These are phyloP conservation scores for Mesembrinibis cayennensis DNA, from an alignment of 2,113 vertebrate species.

Conservation along the genomic window DNA sequence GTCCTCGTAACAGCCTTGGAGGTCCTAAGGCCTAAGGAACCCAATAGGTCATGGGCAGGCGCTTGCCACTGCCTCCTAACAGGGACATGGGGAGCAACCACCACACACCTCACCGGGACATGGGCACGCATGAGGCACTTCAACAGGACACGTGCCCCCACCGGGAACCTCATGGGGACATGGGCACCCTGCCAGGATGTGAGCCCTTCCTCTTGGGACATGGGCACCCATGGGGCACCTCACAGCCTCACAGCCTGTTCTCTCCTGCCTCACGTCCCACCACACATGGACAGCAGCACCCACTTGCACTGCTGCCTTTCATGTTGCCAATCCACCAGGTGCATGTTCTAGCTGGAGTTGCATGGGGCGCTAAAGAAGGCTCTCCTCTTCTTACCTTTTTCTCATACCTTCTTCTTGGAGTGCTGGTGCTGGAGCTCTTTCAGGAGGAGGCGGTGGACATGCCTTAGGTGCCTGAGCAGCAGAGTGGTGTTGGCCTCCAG, in stretches of 20 bases:
- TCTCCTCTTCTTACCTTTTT: neutral
- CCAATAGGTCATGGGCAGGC: neutral
- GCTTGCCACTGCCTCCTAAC: neutral
- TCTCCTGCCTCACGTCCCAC: neutral
- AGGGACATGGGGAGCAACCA: neutral
- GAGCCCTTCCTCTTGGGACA: neutral
- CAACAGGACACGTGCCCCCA: neutral
- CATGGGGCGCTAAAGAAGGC: neutral
- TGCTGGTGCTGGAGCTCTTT: neutral
- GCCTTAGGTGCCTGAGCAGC: neutral
- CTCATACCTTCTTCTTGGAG: neutral
- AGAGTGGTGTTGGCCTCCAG: neutral
- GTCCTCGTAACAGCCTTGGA: neutral
- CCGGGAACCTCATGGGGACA: neutral
- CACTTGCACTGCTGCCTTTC: neutral
- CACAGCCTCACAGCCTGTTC: neutral
- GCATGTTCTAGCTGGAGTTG: neutral
- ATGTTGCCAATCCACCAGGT: accelerated
- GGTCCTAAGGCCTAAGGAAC: neutral
- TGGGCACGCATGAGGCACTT: neutral
- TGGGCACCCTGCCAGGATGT: neutral
- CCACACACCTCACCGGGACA: neutral
- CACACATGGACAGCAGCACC: neutral
- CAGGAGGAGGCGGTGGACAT: neutral
- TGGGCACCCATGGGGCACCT: neutral